phyloP scores from a whole-genome alignment of 2,113 vertebrate genomes.

The Panurus biarmicus region DNA sequence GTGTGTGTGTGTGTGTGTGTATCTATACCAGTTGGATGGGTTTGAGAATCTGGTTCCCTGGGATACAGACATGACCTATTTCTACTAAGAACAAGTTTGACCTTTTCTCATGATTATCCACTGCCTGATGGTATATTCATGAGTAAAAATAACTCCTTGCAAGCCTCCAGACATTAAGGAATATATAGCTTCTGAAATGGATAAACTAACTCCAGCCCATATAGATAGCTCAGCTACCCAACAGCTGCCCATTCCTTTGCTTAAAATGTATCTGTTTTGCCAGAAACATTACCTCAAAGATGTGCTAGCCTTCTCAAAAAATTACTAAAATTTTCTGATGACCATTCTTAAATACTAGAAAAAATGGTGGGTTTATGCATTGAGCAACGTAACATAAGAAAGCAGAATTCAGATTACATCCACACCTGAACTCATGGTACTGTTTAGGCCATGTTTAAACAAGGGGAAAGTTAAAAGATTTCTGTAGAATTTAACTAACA shows the following conservation, averaged over 20 bases:
- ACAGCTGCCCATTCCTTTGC: slow-evolving; percentile 15
- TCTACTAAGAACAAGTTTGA: neutral
- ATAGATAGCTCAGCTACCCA: neutral
- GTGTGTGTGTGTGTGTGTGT: too few relatives aligned
- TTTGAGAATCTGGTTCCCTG: neutral
- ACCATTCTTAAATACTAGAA: slow-evolving; percentile 28
- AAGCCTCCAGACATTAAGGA: neutral
- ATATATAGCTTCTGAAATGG: neutral
- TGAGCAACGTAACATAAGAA: neutral
- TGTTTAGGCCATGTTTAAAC: neutral
- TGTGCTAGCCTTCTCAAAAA: slow-evolving; percentile 16
- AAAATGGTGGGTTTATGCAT: neutral
- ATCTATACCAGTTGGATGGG: neutral
- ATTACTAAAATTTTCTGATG: neutral
- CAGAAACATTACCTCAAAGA: slow-evolving; percentile 37
- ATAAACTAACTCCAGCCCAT: neutral
- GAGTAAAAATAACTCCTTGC: neutral
- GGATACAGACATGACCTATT: neutral
- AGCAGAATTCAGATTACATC: neutral
- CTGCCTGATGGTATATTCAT: neutral
- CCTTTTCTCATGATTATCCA: neutral
- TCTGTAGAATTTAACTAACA: neutral
- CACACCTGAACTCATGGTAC: neutral
- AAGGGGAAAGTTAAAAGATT: neutral
- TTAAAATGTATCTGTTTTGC: slow-evolving; percentile 34